Evolutionary conservation across 2,797 vertebrate genomes (phyloP), one percentile per base, ranked within the genome.

Genomic region (Mormyrus proboscirostris): DNA sequence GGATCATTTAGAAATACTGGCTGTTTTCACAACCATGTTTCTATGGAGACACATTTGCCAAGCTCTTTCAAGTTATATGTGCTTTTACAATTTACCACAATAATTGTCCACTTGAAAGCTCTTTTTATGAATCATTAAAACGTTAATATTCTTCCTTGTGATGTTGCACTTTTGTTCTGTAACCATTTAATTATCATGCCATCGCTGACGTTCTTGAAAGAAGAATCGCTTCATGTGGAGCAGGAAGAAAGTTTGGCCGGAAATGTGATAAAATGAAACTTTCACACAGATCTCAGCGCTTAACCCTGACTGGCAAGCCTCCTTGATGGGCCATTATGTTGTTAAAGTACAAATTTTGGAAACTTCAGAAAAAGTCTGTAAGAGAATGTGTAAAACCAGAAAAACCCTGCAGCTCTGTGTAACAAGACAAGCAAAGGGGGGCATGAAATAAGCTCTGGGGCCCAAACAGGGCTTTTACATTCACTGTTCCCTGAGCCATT

Each of bases 1-100:
- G 90, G 91, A 94, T 93, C 59, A 94, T 93, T 50, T 90, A 93
- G 94, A 16, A 90, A 90, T 85, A 84, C 44, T 88, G 51, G 69
- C 85, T 59, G 79, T 79, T 87, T 62, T 85, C 38, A 53, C 86
- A 95, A 95, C 94, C 93, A 93, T 90, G 91, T 92, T 93, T 93
- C 91, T 92, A 91, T 93, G 94, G 93, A 94, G 92, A 92, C 90
- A 59, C 44, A 92, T 92, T 92, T 89, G 90, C 62, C 89, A 91
- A 85, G 47, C 55, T 85, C 86, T 65, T 53, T 90, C 88, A 91
- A 93, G 92, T 92, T 90, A 93, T 91, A 91, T 92, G 92, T 88
- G 50, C 90, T 87, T 89, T 90, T 91, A 94, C 93, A 92, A 95
- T 93, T 90, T 92, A 79, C 90, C 88, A 90, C 91, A 88, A 93